Evolutionary conservation across 2,113 vertebrate genomes (phyloP), one percentile per base, ranked within the genome.

Genomic region (Arothron firmamentum): DNA sequence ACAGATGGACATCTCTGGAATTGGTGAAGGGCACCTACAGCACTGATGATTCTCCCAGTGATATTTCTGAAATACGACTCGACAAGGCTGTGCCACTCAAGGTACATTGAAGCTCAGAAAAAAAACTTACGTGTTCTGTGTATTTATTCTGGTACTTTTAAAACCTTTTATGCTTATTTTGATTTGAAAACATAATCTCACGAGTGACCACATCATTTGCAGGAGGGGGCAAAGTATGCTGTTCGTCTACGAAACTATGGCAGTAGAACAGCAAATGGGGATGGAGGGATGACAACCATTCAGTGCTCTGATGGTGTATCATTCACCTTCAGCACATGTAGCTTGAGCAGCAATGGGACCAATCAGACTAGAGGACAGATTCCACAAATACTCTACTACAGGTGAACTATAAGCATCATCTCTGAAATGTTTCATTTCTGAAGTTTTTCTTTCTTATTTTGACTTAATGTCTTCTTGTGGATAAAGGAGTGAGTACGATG

Each of bases 261-360:
- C 52, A 99, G 97, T 75, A 92, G 97, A 10, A 99, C 97, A n/a
- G 96, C 97, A 48, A 99, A 99, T 52, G 97, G 97, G 6, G 97
- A 99, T 34, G 97, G 97, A 65, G 97, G 97, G 16, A 97, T 98
- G 92, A 99, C 96, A 54, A 98, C 96, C 3, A 94, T 99, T 43
- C 96, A 97, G 79, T 99, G 97, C 81, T 92, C 95, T 0, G 97
- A 99, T 52, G 94, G 95, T 1, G 93, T 98, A 12, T 92, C 94
- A 0, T 98, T 98, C 73, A 98, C 96, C 0, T 99, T 98, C 72
- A 98, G 96, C 70, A 98, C 97, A 0, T 99, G 97, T 62, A 98
- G 96, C 79, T 84, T 99, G 81, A 99, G 97, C 82, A 99, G 97
- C 80, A 99, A 99, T n/a, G 97, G 97, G 61, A 98, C 97, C 70